phyloP scores from a whole-genome alignment of 2,888 invertebrate genomes.

The Pachycephus smyrnensis region DNA sequence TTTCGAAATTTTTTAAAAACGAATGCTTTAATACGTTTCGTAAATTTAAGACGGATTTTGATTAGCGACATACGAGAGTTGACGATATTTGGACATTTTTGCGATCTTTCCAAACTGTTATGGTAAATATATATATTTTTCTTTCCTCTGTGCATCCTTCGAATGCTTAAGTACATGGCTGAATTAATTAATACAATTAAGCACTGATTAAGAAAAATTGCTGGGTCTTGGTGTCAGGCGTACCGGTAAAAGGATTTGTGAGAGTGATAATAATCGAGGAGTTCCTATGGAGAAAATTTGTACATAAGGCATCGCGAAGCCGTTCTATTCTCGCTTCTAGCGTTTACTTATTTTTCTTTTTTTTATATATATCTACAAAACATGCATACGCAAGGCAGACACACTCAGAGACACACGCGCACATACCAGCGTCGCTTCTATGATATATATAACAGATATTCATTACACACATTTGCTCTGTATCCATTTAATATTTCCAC shows the following conservation, averaged over 20 bases:
- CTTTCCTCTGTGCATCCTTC: background rate
- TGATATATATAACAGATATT: background rate
- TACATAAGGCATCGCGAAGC: constrained; percentile 46
- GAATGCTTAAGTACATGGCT: background rate
- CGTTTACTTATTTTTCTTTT: background rate
- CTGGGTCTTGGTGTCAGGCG: background rate
- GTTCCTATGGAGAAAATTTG: constrained; percentile 28
- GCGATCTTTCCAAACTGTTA: background rate
- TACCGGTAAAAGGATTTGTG: background rate
- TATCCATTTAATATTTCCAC: constrained; percentile 9
- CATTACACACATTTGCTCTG: constrained; percentile 22
- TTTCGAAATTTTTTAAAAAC: too few species aligned
- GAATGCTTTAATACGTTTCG: background rate
- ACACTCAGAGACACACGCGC: constrained; percentile 10
- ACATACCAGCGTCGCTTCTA: background rate
- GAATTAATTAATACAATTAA: background rate
- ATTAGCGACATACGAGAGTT: background rate
- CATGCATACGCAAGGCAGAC: constrained; percentile 22
- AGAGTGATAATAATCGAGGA: background rate
- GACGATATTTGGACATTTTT: background rate
- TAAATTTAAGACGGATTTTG: background rate
- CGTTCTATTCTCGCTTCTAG: constrained; percentile 15
- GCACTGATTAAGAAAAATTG: background rate
- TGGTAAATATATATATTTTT: background rate
- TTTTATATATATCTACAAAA: constrained; percentile 23